A percentile compares a stretch with the other conserved stretches of the same genome.
Evolutionary conservation across 2,113 vertebrate genomes (phyloP).

Genomic region (Dipodomys stephensi): DNA sequence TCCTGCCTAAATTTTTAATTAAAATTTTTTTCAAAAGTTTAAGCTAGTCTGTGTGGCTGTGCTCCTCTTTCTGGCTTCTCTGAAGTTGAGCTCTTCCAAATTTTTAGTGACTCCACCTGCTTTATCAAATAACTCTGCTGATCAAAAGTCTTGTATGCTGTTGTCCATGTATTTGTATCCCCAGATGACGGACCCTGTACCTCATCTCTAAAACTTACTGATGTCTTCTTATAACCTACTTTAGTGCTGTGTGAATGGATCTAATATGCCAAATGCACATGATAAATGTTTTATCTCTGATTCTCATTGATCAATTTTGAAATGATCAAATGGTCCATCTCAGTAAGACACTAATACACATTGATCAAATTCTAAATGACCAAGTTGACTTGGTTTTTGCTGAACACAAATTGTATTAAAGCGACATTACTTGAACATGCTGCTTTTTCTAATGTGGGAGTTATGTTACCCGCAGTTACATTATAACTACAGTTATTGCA

Average conservation of each 20-base stretch:
- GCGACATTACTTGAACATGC: constrained; percentile 92
- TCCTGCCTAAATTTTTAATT: constrained; percentile 72
- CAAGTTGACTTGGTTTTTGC: constrained; percentile 86
- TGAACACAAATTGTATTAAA: constrained; percentile 90
- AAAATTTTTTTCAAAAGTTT: constrained; percentile 54
- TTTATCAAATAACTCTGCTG: constrained; percentile 62
- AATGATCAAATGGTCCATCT: constrained; percentile 89
- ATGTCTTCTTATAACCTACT: constrained; percentile 76
- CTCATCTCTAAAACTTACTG: constrained; percentile 62
- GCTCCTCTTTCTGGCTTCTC: constrained; percentile 61
- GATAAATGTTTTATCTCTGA: constrained; percentile 85
- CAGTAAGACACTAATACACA: constrained; percentile 87
- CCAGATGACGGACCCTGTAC: constrained; percentile 55
- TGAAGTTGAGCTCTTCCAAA: constrained; percentile 55
- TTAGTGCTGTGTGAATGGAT: constrained; percentile 59
- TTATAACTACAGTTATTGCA: constrained; percentile 91
- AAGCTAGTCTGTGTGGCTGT: neutral
- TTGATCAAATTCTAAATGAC: constrained; percentile 88
- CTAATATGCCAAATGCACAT: constrained; percentile 74
- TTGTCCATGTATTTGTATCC: neutral
- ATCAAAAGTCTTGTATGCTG: constrained; percentile 56
- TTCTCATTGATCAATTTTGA: constrained; percentile 86
- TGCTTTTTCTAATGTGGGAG: constrained; percentile 88
- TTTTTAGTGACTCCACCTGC: constrained; percentile 58
- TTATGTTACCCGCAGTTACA: constrained; percentile 92